Evolutionary conservation across 2,888 invertebrate genomes (phyloP).

Genomic region (Scrobipalpa atriplicella): DNA sequence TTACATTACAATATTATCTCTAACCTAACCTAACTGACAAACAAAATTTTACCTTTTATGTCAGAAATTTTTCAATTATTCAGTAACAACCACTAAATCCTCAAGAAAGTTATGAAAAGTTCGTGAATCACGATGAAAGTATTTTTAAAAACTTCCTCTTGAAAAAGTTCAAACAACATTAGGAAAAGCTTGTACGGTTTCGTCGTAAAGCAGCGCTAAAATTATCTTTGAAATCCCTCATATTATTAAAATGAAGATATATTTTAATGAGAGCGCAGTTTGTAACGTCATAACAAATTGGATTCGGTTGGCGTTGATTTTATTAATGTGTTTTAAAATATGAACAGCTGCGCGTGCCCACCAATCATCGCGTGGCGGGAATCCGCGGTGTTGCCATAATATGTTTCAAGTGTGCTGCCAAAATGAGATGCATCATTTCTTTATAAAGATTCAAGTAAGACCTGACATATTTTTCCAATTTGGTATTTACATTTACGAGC

Average conservation of each 20-base stretch:
- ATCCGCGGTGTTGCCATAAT: not conserved
- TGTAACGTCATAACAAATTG: conserved; percentile 22
- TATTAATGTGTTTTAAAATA: conserved; percentile 41
- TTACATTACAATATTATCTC: not conserved
- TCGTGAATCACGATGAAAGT: conserved; percentile 28
- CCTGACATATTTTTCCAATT: not conserved
- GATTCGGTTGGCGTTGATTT: conserved; percentile 23
- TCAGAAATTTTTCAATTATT: not conserved
- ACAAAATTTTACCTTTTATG: too few relatives aligned
- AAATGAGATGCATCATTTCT: not conserved
- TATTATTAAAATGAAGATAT: conserved; percentile 10
- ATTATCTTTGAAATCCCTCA: conserved; percentile 7
- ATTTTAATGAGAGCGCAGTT: conserved; percentile 21
- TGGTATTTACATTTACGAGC: too few relatives aligned
- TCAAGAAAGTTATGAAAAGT: not conserved
- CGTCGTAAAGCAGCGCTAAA: not conserved
- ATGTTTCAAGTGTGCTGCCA: not conserved
- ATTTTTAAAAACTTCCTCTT: conserved; percentile 28
- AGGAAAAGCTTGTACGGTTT: conserved; percentile 10
- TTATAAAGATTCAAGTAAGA: not conserved
- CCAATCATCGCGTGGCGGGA: conserved; percentile 20
- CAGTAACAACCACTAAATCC: not conserved
- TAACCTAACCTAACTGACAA: too few relatives aligned
- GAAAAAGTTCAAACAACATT: conserved; percentile 3
- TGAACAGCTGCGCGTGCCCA: conserved; percentile 36